These are phyloP conservation scores for Tauraco hartlaubi DNA, from an alignment of 2,797 vertebrate species.

Conservation along the genomic window DNA sequence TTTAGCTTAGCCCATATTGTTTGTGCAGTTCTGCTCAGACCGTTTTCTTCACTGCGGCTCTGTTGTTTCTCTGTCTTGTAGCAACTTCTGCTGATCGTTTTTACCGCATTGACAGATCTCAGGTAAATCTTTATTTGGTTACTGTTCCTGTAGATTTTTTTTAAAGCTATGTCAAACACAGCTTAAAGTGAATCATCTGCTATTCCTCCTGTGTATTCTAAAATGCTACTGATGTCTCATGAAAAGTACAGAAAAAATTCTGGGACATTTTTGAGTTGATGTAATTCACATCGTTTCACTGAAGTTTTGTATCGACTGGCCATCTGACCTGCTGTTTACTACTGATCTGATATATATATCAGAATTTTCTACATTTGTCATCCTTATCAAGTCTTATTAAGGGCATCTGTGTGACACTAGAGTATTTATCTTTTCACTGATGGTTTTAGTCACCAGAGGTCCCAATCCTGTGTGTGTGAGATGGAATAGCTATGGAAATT, in stretches of 20 bases:
- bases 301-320: background rate
- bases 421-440: background rate
- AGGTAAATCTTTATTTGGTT: conserved; percentile 81
- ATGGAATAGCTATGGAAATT: background rate
- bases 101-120: conserved; percentile 98
- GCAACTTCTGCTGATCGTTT: conserved; percentile 97
- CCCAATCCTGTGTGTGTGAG: background rate
- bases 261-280: background rate
- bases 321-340: background rate
- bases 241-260: background rate
- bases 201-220: background rate
- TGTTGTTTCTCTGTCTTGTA: conserved; percentile 68
- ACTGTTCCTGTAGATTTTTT: background rate
- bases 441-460: background rate
- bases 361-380: background rate
- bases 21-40: background rate
- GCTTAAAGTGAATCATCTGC: background rate
- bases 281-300: background rate
- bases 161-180: background rate
- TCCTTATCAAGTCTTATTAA: background rate
- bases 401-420: background rate
- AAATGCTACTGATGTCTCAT: background rate
- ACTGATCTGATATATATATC: background rate
- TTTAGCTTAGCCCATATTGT: background rate
- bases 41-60: background rate